Conservation (phyloP, 2,113 vertebrate genomes). For the Calcarius ornatus region DNA sequence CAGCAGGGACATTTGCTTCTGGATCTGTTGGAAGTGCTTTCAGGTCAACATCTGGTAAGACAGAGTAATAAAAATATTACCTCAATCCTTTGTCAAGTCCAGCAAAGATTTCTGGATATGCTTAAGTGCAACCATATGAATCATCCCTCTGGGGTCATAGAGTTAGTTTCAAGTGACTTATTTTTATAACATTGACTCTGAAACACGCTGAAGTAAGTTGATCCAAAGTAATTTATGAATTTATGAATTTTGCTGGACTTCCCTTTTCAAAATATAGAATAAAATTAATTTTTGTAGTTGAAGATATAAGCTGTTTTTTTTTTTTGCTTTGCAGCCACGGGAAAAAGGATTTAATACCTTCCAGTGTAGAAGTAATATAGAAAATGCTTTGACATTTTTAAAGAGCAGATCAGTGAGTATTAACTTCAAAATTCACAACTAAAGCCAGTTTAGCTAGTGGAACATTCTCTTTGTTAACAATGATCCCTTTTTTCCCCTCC, state of each 20-base stretch:
- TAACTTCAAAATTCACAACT: not conserved
- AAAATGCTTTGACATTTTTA: conserved; percentile 88
- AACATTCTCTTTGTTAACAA: conserved; percentile 43
- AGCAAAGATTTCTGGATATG: not conserved
- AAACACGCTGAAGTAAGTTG: not conserved
- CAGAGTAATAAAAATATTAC: not conserved
- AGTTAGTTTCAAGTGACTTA: not conserved
- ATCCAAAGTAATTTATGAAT: not conserved
- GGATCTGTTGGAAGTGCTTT: conserved; percentile 95
- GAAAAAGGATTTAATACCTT: conserved; percentile 88
- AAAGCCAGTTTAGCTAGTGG: not conserved
- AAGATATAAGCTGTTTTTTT: not conserved
- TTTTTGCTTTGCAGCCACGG: conserved; percentile 77
- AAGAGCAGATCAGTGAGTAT: conserved; percentile 86
- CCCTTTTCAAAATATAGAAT: not conserved
- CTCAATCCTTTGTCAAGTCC: not conserved
- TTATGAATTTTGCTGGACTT: not conserved
- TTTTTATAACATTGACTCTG: not conserved
- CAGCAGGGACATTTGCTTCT: conserved; percentile 85
- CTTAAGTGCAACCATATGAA: not conserved
- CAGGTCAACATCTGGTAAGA: conserved; percentile 87
- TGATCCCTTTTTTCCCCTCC: not conserved
- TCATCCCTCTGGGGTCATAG: not conserved
- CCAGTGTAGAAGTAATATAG: conserved; percentile 91
- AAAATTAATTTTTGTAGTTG: not conserved